phyloP scores from a whole-genome alignment of 2,113 vertebrate genomes.

The Anhinga anhinga region DNA sequence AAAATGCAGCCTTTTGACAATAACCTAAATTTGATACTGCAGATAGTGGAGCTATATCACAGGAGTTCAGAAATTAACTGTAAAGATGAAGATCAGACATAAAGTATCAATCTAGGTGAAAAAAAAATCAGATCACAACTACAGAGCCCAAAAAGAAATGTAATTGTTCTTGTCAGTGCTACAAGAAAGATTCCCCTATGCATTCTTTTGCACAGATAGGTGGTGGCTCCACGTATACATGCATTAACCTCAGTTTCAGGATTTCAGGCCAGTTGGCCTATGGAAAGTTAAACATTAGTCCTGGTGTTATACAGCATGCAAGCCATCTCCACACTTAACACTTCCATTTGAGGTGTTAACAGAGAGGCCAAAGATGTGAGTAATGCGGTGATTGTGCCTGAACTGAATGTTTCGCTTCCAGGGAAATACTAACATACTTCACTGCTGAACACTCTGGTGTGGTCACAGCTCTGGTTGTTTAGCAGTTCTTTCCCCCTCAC shows the following conservation, averaged over 20 bases:
- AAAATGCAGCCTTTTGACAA: conserved; percentile 14
- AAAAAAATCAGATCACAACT: not conserved
- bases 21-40: conserved; percentile 2
- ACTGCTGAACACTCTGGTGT: not conserved
- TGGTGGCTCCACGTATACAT: not conserved
- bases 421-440: not conserved
- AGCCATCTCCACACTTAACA: not conserved
- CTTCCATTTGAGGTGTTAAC: not conserved
- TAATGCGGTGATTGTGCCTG: not conserved
- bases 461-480: not conserved
- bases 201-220: not conserved
- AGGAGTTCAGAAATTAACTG: not conserved
- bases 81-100: not conserved
- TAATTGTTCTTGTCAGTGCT: not conserved
- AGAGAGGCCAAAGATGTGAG: not conserved
- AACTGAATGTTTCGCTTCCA: not conserved
- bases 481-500: not conserved
- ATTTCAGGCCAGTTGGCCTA: not conserved
- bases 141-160: not conserved
- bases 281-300: not conserved
- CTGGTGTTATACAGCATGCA: not conserved
- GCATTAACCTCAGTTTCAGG: not conserved
- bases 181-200: not conserved
- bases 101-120: not conserved
- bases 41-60: not conserved